Base-by-base conservation (phyloP, 2,797 vertebrate species). In the Tinamus major region DNA sequence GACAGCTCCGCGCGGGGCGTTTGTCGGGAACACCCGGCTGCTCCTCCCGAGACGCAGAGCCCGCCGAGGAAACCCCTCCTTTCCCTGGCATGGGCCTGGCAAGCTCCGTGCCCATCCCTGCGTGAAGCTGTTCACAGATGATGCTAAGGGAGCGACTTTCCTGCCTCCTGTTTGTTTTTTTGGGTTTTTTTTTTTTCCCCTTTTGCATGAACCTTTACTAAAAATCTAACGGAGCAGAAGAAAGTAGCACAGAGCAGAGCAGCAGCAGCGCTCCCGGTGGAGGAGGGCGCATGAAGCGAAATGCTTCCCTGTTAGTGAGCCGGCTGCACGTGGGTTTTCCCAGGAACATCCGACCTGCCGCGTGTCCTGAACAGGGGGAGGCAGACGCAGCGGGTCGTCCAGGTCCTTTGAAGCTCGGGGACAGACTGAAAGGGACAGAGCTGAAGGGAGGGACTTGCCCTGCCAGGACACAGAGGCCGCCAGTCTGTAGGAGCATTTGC, bases 61-160 rank as follows among this genome's bases (percentile, higher is more conserved):
- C 67, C 35, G 35, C 35, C 33, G 85, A 56, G 64, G 85, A 87
- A 89, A 27, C 26, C 24, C 19, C 58, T 89, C 68, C 78, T 68
- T 53, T 83, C 49, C 62, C 41, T 83, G 33, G 64, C 68, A 31
- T 77, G 59, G 78, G 35, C 95, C 63, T 16, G 44, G n/a, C 85
- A 76, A 31, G 79, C 75, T 92, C 74, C 61, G 64, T 68, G 5
- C 48, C 91, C 3, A 3, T 33, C 20, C 49, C 75, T 58, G 42
- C 79, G 80, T 33, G 87, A 84, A 48, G 74, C 71, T 93, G 83
- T 68, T 94, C 83, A 89, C 80, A 87, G 84, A 44, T 75, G 35
- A 95, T 87, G 46, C 18, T 70, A n/a, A 84, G 59, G 55, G 87
- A 85, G 41, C 65, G 13, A 33, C 33, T 69, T 90, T 62, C 56